Base-by-base conservation (phyloP, 2,113 vertebrate genomes). In the Cinclus cinclus region DNA sequence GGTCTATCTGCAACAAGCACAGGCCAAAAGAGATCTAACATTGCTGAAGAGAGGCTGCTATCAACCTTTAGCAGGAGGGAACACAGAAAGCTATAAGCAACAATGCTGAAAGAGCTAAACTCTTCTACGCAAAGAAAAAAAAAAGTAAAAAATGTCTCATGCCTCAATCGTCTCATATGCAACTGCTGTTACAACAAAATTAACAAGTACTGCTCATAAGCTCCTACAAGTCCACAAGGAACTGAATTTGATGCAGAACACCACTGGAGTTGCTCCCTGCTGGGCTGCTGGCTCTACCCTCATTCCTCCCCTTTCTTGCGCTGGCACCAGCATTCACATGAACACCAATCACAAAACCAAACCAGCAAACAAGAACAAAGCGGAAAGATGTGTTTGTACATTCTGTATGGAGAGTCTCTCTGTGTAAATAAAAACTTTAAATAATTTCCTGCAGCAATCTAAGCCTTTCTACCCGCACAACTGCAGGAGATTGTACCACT, bases 251-350 rank as follows among this genome's bases (percentile, higher is more conserved):
- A 81, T 1, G 3, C 25, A 74, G 25, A 90, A 31, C 21, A 41
- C 2, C 30, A 35, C 3, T 1, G 2, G 6, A 58, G 21, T 2
- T 56, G 18, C 1, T 70, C 20, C 33, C 41, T 27, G 46, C 27
- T n/a, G 35, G 9, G 79, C 46, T 79, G 24, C 46, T 70, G 18
- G 3, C 35, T 53, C 69, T 56, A 83, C 3, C 4, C 25, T 22
- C 28, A 16, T 2, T 44, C n/a, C 50, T 59, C 31, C 4, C 6
- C 11, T 49, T 22, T 39, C 49, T 21, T 41, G 7, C 16, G n/a
- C 68, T 27, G 60, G 60, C 68, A 81, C 10, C 52, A 55, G 30
- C 68, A 70, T 20, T 18, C 10, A 3, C 1, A 2, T 3, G 7
- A 91, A 55, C 9, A 6, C 35, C 60, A 67, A 41, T 4, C 49